Conservation (phyloP, 2,888 invertebrate species). For the Colletes collaris region DNA sequence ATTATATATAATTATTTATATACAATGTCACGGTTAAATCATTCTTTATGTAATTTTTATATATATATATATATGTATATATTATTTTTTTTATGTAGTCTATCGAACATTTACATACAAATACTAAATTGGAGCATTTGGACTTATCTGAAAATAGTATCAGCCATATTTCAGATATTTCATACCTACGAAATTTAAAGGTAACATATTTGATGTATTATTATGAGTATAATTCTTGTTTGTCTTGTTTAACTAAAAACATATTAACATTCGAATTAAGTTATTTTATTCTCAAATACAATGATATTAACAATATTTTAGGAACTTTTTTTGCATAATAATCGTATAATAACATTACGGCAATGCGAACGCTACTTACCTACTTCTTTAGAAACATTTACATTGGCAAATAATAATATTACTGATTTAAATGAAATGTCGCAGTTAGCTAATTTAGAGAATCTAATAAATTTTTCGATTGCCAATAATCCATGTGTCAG, state of each 20-base stretch:
- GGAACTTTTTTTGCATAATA: constrained; percentile 94
- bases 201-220: constrained; percentile 82
- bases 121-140: constrained; percentile 91
- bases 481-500: constrained; percentile 94
- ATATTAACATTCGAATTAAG: constrained; percentile 14
- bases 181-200: constrained; percentile 92
- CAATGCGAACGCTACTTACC: constrained; percentile 94
- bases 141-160: constrained; percentile 96
- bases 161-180: constrained; percentile 92
- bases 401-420: constrained; percentile 92
- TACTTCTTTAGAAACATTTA: constrained; percentile 88
- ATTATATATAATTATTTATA: constrained; percentile 13
- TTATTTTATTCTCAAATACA: constrained; percentile 40
- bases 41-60: background rate
- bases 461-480: constrained; percentile 92
- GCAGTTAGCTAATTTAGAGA: constrained; percentile 90
- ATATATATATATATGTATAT: constrained; percentile 38
- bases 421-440: constrained; percentile 94
- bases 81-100: constrained; percentile 83
- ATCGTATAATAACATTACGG: constrained; percentile 91
- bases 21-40: background rate
- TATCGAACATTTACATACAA: constrained; percentile 94
- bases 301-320: constrained; percentile 81
- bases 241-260: background rate
- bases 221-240: constrained; percentile 6